Base-by-base conservation (phyloP, 30 jellyfish, hydroid and myxozoan species). In the Rhopilema esculentum region DNA sequence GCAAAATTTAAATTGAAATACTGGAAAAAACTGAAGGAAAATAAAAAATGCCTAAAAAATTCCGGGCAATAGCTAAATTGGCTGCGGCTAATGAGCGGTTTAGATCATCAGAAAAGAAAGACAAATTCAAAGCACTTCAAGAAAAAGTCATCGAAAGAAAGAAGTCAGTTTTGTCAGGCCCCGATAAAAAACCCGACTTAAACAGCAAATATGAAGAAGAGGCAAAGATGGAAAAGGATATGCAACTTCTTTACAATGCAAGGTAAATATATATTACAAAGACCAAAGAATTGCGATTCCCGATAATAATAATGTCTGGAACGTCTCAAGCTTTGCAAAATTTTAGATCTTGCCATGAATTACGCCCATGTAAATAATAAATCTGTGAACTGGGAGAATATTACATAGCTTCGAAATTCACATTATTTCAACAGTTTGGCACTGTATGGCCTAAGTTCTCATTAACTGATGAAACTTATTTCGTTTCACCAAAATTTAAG, bases 141-240 rank as follows among this genome's bases (percentile, higher is more conserved):
- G 27, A 79, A 15, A 63, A 40, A 25, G 27, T 85, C n/a, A 85
- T 72, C 49, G 49, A 25, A 63, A 73, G 83, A 62, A 85, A 48
- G 30, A 23, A 62, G 19, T 75, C 88, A 9, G 57, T 73, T 0
- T 29, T 27, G 20, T 69, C 18, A 32, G 61, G 17, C 22, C 76
- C 72, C 1, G 79, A 22, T 1, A 20, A 15, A 19, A 69, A 49
- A 6, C 27, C 80, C 15, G 88, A 69, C 21, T 71, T 85, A 21
- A 85, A 85, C 88, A 85, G 94, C 69, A 74, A 85, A 48, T 85
- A 85, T 75, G 94, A 85, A 66, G 76, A 73, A 75, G 94, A 85
- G 7, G 84, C 70, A 20, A 69, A 48, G 32, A 0, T 85, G 76
- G 94, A 85, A 75, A 31, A 24, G 1, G 77, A 74, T 8, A 66